These are phyloP conservation scores for Aplodontia rufa DNA, from an alignment of 2,113 vertebrate genomes.

Conservation along the genomic window DNA sequence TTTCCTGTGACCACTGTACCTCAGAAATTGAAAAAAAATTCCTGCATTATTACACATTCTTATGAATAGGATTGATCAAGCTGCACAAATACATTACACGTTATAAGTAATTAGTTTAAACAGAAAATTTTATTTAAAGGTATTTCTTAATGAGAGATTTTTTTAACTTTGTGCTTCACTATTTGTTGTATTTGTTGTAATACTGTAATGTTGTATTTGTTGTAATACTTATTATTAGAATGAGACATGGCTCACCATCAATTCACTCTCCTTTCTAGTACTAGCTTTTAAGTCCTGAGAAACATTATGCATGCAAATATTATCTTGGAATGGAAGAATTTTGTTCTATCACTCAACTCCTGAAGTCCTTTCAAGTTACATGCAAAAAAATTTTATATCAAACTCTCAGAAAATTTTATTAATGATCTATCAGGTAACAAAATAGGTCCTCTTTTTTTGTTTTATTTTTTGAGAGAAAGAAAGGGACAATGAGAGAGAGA, in stretches of 20 bases:
- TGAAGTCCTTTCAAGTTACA: slow-evolving; percentile 37
- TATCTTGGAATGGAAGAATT: slow-evolving; percentile 42
- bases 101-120: slow-evolving; percentile 1
- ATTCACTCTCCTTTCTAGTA: background rate
- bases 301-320: slow-evolving; percentile 34
- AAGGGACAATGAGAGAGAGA: no score
- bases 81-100: background rate
- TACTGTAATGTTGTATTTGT: no score
- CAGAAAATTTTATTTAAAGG: background rate
- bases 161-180: background rate
- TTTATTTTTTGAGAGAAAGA: no score
- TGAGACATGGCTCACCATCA: slow-evolving; percentile 14
- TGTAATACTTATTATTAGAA: slow-evolving; percentile 33
- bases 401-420: slow-evolving; percentile 25
- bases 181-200: slow-evolving; percentile 46
- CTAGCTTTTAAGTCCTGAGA: slow-evolving; percentile 48
- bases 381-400: slow-evolving; percentile 34
- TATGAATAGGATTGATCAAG: background rate
- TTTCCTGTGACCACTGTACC: background rate
- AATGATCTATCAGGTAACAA: slow-evolving; percentile 11
- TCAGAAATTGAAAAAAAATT: background rate
- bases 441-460: slow-evolving; percentile 24
- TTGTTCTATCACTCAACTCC: slow-evolving; percentile 24
- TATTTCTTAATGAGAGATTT: background rate
- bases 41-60: background rate